Evolutionary conservation across 1,140 invertebrate genomes (phyloP), one percentile per base, ranked within the genome.

Genomic region (Liolophura sinensis): DNA sequence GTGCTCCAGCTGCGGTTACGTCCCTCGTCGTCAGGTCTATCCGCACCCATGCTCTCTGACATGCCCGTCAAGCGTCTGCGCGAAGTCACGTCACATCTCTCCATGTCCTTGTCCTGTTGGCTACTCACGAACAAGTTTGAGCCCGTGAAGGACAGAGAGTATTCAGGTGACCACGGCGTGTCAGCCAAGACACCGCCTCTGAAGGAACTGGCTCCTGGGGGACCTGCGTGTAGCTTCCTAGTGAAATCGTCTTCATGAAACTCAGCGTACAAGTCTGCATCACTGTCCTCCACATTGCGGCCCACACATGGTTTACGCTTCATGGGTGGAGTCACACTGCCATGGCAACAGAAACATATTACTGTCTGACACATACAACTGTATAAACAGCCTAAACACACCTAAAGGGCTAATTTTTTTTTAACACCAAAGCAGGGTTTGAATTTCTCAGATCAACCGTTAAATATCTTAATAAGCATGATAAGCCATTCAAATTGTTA

Each of bases 251-350:
- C 71, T 31, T 74, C 81, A 71, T 83, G 81, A 65, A 78, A 83
- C 69, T 83, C 81, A 16, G 74, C 81, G 64, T 83, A 83, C 6
- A 81, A 67, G 60, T 83, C 81, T 52, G 78, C 78, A 65, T 83
- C 81, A 65, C 80, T 82, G 64, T 82, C 80, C 58, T 82, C 75
- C 40, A 82, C 78, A 64, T 82, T 83, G 7, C 80, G 68, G 24
- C 80, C 80, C 20, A 79, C 58, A 67, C 76, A 78, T 18, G 81
- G 78, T 49, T 74, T 76, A 56, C 80, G 63, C 50, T 66, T 71
- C 27, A 73, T 64, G 22, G 75, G 73, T 40, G 78, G 77, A 6
- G 73, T 76, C 1, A 69, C 67, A 49, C 77, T 79, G 59, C 27
- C 65, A 67, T 27, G n/a, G 46, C 60, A 57, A 64, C 51, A 63